phyloP scores from a whole-genome alignment of 2,888 invertebrate genomes.

The Dicycla oo region DNA sequence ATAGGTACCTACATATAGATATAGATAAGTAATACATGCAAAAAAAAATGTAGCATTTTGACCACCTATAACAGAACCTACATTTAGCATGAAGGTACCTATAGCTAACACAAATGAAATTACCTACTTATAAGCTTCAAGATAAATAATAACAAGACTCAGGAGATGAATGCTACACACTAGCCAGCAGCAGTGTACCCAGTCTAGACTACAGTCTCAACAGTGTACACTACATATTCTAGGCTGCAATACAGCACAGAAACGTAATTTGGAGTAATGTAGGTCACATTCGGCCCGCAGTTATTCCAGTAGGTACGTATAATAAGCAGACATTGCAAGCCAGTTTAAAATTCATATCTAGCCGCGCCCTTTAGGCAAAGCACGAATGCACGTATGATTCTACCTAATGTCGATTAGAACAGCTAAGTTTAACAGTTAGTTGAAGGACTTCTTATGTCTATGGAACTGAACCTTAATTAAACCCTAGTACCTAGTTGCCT shows the following conservation, averaged over 20 bases:
- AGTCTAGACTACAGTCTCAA: too few species aligned
- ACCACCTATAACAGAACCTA: too few species aligned
- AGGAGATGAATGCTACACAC: neutral
- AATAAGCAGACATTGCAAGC: slow-evolving; percentile 67
- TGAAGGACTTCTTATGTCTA: neutral
- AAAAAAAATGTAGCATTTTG: neutral
- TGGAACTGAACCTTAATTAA: too few species aligned
- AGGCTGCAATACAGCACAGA: slow-evolving; percentile 32
- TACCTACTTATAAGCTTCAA: neutral
- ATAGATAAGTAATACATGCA: neutral
- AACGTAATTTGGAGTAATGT: slow-evolving; percentile 75
- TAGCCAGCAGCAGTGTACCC: neutral
- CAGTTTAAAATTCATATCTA: slow-evolving; percentile 84
- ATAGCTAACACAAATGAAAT: neutral
- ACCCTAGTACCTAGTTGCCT: too few species aligned
- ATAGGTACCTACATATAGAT: too few species aligned
- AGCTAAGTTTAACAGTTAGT: neutral
- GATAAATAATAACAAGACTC: neutral
- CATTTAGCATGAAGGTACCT: neutral
- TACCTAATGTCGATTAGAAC: slow-evolving; percentile 53
- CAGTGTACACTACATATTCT: slow-evolving; percentile 23
- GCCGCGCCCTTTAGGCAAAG: slow-evolving; percentile 79
- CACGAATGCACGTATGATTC: slow-evolving; percentile 59
- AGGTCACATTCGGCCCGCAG: slow-evolving; percentile 77
- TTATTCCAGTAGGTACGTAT: slow-evolving; percentile 71